Base-by-base conservation (phyloP, 1,140 invertebrate species). In the Drosophila nebulosa region DNA sequence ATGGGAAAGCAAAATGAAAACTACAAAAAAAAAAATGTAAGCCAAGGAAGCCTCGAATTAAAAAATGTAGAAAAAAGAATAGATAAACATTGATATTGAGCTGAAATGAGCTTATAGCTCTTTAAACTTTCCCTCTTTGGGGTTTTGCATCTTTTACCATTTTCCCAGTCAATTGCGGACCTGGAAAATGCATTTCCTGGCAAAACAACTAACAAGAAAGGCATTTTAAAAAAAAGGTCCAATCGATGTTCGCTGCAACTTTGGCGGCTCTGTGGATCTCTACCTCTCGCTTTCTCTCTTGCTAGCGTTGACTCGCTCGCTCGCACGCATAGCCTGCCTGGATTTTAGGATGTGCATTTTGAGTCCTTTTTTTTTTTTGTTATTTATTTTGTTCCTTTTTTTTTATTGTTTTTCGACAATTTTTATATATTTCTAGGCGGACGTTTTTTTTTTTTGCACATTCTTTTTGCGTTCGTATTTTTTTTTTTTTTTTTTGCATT, bases 381-480 rank as follows among this genome's bases (percentile, higher is more conserved):
- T 50, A 14, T 32, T 21, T 58, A 51, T 51, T 24, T 69, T 65
- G 61, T 78, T 68, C 42, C 57, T 76, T 46, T 56, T 69, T 73
- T 76, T 78, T 68, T 42, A 51, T 76, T 46, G 52, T 69, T 73
- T 76, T 76, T 76, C 80, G 66, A 12, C 51, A 61, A 74, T 86
- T 85, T 85, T 86, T 85, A 86, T 85, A 86, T 86, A 88, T 81
- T 85, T 56, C 66, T 78, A 85, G 63, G 51, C 36, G 16, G 30
- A 35, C 51, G n/a, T n/a, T n/a, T n/a, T n/a, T n/a, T n/a, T n/a
- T 50, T 22, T 56, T 55, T 9, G 3, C 22, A 14, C n/a, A n/a
- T 27, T 14, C 27, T 56, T 55, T 68, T 36, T 50, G 27, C n/a
- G n/a, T n/a, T n/a, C n/a, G n/a, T n/a, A n/a, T n/a, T n/a, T 55